Evolutionary conservation across 2,888 invertebrate genomes (phyloP).

Genomic region (Orchestes rusci): DNA sequence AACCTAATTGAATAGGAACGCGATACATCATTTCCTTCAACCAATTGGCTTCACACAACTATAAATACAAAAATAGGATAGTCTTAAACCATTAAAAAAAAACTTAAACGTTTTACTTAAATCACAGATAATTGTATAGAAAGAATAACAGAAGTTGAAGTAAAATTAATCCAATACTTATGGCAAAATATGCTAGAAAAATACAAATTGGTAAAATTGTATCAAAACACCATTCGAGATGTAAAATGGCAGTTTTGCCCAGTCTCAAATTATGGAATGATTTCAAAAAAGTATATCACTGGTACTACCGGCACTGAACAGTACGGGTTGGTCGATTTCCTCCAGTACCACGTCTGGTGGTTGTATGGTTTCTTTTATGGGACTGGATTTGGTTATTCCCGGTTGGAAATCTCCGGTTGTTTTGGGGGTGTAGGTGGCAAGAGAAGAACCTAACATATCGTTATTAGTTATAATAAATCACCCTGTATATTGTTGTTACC

Average conservation of each 20-base stretch:
- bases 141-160: too few relatives aligned
- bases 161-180: too few relatives aligned
- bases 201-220: too few relatives aligned
- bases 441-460: constrained; percentile 41
- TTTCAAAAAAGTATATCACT: constrained; percentile 42
- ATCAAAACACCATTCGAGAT: too few relatives aligned
- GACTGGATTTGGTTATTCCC: constrained; percentile 60
- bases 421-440: constrained; percentile 79
- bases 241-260: too few relatives aligned
- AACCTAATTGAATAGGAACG: not conserved
- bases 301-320: constrained; percentile 41
- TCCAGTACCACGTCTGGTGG: constrained; percentile 26
- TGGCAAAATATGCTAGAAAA: too few relatives aligned
- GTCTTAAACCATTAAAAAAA: too few relatives aligned
- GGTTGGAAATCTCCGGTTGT: constrained; percentile 69
- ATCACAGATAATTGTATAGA: constrained; percentile 12
- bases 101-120: constrained; percentile 11
- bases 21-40: constrained; percentile 1
- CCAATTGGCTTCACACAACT: constrained; percentile 6
- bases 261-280: not conserved
- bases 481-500: constrained; percentile 27
- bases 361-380: constrained; percentile 29
- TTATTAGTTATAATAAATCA: not conserved
- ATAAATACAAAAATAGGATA: constrained; percentile 1
- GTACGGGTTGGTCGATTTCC: constrained; percentile 36